Evolutionary conservation across 2,113 vertebrate genomes (phyloP).

Genomic region (Rhea americana): DNA sequence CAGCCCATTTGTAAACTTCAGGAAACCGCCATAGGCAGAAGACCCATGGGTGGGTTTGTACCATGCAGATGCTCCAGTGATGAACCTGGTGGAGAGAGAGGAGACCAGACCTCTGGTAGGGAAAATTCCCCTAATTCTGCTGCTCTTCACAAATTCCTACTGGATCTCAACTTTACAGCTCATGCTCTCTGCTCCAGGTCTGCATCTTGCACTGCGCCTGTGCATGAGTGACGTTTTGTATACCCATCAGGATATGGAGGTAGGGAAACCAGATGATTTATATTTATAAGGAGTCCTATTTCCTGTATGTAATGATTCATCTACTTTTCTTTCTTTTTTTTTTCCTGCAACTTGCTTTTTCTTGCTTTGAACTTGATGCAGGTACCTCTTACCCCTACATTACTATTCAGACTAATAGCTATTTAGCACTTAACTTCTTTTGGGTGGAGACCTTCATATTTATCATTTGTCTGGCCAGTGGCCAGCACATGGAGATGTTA

Average conservation of each 20-base stretch:
- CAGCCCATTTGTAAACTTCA: background rate
- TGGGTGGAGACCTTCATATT: background rate
- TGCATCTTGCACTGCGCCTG: background rate
- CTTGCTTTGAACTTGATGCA: background rate
- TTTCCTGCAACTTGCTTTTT: background rate
- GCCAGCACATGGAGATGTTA: background rate
- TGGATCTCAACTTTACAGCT: accelerated
- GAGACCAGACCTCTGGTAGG: accelerated
- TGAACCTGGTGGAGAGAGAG: background rate
- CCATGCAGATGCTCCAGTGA: too few relatives aligned
- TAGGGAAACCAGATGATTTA: background rate
- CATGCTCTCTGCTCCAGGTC: background rate
- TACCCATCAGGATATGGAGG: background rate
- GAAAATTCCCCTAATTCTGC: background rate
- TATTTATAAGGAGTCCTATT: background rate
- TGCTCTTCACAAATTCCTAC: background rate
- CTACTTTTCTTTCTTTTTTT: too few relatives aligned
- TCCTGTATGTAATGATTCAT: background rate
- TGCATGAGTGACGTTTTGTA: background rate
- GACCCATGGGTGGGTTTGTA: too few relatives aligned
- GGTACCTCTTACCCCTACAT: background rate
- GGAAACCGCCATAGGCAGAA: background rate
- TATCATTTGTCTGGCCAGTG: background rate
- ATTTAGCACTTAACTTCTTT: background rate
- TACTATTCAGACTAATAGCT: background rate